Evolutionary conservation across 1,140 invertebrate genomes (phyloP).

Genomic region (Mesaphorura yosii): DNA sequence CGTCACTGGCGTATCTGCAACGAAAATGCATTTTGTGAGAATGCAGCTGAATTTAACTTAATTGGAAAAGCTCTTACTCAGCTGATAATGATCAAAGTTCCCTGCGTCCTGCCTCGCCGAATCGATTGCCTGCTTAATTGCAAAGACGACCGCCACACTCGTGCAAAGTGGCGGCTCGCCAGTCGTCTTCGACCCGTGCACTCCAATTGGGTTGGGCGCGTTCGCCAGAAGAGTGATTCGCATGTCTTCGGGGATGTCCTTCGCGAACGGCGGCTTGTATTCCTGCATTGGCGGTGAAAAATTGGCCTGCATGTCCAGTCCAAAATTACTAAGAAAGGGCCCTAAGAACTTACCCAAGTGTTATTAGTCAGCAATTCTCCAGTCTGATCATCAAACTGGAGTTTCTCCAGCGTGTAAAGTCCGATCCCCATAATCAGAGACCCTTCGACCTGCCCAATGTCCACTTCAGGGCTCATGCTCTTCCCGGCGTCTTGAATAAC

Average conservation of each 20-base stretch:
- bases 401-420: slow-evolving; percentile 50
- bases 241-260: slow-evolving; percentile 76
- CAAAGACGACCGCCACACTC: slow-evolving; percentile 50
- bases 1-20: no score
- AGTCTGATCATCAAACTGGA: slow-evolving; percentile 20
- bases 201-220: slow-evolving; percentile 52
- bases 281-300: slow-evolving; percentile 42
- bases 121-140: slow-evolving; percentile 56
- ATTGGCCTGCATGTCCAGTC: no score
- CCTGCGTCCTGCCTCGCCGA: slow-evolving; percentile 48
- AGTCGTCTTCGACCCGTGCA: slow-evolving; percentile 68
- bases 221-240: slow-evolving; percentile 61
- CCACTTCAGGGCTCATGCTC: slow-evolving; percentile 65
- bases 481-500: slow-evolving; percentile 62
- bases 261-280: slow-evolving; percentile 68
- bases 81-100: slow-evolving; percentile 31
- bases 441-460: slow-evolving; percentile 79
- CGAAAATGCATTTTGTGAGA: no score
- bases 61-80: no score
- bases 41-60: no score
- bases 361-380: slow-evolving; percentile 21
- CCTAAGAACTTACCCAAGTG: slow-evolving; percentile 26
- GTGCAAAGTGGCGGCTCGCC: slow-evolving; percentile 68
- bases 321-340: no score
- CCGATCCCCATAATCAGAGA: slow-evolving; percentile 78